phyloP scores from a whole-genome alignment of 2,113 vertebrate genomes.

The Notothenia rossii region DNA sequence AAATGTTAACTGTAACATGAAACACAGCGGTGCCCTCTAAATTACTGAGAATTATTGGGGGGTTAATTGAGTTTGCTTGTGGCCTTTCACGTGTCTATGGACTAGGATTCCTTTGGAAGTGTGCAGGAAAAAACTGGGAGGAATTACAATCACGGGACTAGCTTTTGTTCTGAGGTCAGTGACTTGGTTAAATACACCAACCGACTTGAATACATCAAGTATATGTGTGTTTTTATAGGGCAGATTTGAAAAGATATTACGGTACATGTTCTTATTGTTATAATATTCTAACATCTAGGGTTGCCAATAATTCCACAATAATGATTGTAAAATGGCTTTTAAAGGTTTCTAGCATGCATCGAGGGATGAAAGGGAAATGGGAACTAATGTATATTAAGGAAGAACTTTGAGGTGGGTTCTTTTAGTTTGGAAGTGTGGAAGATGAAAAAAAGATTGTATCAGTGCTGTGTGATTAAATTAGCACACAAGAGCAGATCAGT shows the following conservation, averaged over 20 bases:
- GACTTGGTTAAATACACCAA: not conserved
- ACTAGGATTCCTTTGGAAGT: not conserved
- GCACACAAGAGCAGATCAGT: slow-evolving; percentile 13
- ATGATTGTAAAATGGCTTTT: not conserved
- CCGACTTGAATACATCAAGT: not conserved
- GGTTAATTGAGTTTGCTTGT: not conserved
- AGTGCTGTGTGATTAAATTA: slow-evolving; percentile 1
- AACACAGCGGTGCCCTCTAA: slow-evolving; percentile 16
- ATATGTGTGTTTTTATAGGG: not conserved
- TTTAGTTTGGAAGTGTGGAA: slow-evolving; percentile 18
- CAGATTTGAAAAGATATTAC: not conserved
- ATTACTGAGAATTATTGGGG: slow-evolving; percentile 2
- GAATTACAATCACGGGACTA: too few relatives aligned
- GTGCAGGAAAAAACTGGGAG: too few relatives aligned
- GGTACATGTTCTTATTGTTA: not conserved
- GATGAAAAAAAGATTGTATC: slow-evolving; percentile 23
- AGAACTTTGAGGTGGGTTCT: slow-evolving; percentile 1
- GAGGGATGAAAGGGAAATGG: slow-evolving; percentile 8
- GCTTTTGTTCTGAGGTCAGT: not conserved
- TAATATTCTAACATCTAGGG: not conserved
- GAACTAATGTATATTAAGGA: not conserved
- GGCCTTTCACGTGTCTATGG: not conserved
- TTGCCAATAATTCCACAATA: not conserved
- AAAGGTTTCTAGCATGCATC: slow-evolving; percentile 13
- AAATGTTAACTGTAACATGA: slow-evolving; percentile 30